Evolutionary conservation across 2,797 vertebrate species (phyloP).

Genomic region (Notamacropus eugenii): DNA sequence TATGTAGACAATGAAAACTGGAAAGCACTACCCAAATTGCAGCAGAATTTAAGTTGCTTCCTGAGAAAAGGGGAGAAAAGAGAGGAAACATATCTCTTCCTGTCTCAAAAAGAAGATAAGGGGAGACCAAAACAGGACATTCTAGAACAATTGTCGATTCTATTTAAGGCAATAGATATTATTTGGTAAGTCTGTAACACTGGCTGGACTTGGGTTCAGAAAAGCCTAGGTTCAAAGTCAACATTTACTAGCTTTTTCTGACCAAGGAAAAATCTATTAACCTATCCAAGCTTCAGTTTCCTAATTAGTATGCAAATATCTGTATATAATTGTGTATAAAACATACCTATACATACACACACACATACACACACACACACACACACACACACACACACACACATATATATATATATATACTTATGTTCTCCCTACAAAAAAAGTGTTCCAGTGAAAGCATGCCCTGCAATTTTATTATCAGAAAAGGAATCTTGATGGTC

Average conservation of each 20-base stretch:
- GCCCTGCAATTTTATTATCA: neutral
- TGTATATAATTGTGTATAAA: neutral
- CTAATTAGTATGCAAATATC: neutral
- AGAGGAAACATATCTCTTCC: neutral
- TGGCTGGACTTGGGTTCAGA: neutral
- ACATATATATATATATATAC: neutral
- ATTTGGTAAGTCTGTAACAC: neutral
- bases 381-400: no score
- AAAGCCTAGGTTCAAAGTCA: neutral
- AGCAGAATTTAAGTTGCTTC: neutral
- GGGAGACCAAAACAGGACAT: neutral
- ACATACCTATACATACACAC: no score
- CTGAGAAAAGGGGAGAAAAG: neutral
- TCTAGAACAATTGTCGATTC: neutral
- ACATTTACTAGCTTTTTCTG: neutral
- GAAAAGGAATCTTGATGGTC: neutral
- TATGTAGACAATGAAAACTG: neutral
- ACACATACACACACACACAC: no score
- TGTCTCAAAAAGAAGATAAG: neutral
- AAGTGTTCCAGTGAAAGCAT: neutral
- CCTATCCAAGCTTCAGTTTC: neutral
- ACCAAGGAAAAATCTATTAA: neutral
- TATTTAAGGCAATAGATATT: neutral
- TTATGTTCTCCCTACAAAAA: neutral
- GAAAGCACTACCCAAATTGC: neutral